Evolutionary conservation across 2,888 invertebrate genomes (phyloP), one percentile per base, ranked within the genome.

Genomic region (Lissonota sp.): DNA sequence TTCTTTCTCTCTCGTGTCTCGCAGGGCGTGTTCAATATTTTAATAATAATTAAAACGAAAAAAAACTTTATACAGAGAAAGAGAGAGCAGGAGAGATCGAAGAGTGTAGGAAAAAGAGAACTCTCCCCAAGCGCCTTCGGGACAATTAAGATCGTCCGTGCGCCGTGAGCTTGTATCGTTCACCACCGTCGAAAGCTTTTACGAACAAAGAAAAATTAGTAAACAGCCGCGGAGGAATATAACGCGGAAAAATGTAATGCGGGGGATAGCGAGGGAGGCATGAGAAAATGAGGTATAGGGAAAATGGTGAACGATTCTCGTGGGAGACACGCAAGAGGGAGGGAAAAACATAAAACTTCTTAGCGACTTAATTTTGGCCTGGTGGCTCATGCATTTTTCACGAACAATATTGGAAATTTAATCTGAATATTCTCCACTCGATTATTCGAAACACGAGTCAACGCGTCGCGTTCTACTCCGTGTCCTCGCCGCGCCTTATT

Each of bases 391-490:
- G 84, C 84, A 85, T 83, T 82, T 85, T 82, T 80, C 79, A 84
- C 72, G 44, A 79, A 77, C 73, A 57, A 80, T 82, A 82, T 83
- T 82, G 78, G 67, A 83, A 83, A 82, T 83, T 82, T 77, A 69
- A 53, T 75, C 80, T 84, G 84, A 84, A 85, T 85, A 85, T 85
- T 84, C 82, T 37, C 82, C 79, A 80, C 76, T 85, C 84, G 86
- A 87, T 86, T 85, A 87, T 87, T 86, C 86, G 85, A 80, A 86
- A 83, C 84, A 85, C 85, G 84, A 76, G 76, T 84, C 78, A 79
- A 81, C 76, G 84, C 75, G 75, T 51, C 49, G 40, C 67, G 26
- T 49, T 16, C 53, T 77, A 26, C 3, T 26, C 26, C 26, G 26
- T 26, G 26, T 26, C 26, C 26, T 26, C 26, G 26, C 26, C 3